Conservation (phyloP, 2,888 invertebrate species). For the Drosophila colorata region DNA sequence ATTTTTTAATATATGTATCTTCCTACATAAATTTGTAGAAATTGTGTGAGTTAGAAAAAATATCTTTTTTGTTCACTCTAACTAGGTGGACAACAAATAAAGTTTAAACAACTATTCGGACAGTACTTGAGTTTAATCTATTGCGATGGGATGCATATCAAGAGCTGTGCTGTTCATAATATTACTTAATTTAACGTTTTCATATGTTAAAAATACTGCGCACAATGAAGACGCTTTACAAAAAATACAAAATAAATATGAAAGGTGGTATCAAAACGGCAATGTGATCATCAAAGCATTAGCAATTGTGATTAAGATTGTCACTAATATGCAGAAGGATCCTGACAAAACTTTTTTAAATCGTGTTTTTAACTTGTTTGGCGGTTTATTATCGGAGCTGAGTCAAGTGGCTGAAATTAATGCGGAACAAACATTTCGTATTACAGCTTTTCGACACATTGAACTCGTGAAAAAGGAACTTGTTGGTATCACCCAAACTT, state of each 20-base stretch:
- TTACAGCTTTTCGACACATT: conserved; percentile 46
- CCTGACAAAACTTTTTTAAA: conserved; percentile 39
- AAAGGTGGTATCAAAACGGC: conserved; percentile 1
- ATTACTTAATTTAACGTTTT: conserved; percentile 18
- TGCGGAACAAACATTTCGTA: conserved; percentile 47
- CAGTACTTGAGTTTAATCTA: conserved; percentile 45
- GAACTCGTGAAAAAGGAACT: conserved; percentile 52
- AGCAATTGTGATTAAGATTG: conserved; percentile 4
- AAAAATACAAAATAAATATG: not conserved
- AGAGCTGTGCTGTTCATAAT: conserved; percentile 31
- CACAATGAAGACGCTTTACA: not conserved
- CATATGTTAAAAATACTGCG: conserved; percentile 18
- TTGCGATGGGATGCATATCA: conserved; percentile 41
- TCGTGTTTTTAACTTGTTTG: conserved; percentile 48
- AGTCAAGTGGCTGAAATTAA: conserved; percentile 45
- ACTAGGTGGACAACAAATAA: conserved; percentile 7
- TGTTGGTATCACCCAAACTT: conserved; percentile 46
- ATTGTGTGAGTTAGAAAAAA: not conserved
- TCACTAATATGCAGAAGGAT: conserved; percentile 4
- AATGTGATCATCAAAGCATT: conserved; percentile 26
- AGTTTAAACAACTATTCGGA: conserved; percentile 20
- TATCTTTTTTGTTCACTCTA: conserved; percentile 33
- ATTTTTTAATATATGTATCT: not conserved
- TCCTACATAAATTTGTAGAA: no score
- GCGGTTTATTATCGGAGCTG: conserved; percentile 49